These are phyloP conservation scores for Acarapis woodi DNA, from an alignment of 1,140 invertebrate genomes.

Conservation along the genomic window DNA sequence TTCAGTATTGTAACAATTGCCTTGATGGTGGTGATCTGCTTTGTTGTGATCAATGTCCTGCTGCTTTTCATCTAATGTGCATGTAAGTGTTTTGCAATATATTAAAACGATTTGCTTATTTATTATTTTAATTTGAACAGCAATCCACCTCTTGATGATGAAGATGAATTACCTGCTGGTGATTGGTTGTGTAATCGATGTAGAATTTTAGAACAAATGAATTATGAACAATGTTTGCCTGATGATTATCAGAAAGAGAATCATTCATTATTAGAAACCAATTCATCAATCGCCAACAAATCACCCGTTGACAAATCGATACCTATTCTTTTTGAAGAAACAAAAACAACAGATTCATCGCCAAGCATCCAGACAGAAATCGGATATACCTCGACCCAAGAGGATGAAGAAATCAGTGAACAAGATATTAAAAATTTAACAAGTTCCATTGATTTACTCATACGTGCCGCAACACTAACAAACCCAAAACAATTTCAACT, in stretches of 20 bases:
- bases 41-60: constrained; percentile 76
- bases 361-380: too few relatives aligned
- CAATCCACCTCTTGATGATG: constrained; percentile 60
- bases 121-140: constrained; percentile 21
- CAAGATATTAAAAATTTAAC: constrained; percentile 1
- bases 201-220: constrained; percentile 12
- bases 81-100: constrained; percentile 32
- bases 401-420: neutral
- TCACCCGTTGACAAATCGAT: too few relatives aligned
- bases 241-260: too few relatives aligned
- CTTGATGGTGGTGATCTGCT: constrained; percentile 76
- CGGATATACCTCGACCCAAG: too few relatives aligned
- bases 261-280: too few relatives aligned
- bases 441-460: constrained; percentile 32
- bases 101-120: neutral
- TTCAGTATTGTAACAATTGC: constrained; percentile 68
- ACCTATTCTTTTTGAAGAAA: too few relatives aligned
- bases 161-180: constrained; percentile 57
- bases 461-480: constrained; percentile 41
- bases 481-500: constrained; percentile 68
- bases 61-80: constrained; percentile 74
- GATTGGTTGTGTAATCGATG: constrained; percentile 70
- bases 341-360: too few relatives aligned
- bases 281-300: too few relatives aligned
- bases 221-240: neutral